phyloP scores from a whole-genome alignment of 2,113 vertebrate genomes.

The Sinocyclocheilus anophthalmus region DNA sequence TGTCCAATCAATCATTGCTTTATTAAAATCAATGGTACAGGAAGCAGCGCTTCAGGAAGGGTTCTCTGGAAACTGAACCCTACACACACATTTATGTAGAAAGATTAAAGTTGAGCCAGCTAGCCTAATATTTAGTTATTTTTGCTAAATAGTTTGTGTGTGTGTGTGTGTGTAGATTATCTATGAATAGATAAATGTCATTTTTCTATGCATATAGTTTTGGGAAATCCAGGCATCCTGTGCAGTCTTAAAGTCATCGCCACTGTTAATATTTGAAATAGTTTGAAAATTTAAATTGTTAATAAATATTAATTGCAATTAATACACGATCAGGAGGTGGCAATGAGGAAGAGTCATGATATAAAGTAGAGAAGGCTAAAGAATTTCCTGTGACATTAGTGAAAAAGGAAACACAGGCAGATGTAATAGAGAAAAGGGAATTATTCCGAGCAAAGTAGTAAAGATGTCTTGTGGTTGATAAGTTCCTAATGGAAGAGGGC shows the following conservation, averaged over 20 bases:
- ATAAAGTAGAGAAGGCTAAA: background rate
- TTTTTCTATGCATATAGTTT: background rate
- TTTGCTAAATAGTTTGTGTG: background rate
- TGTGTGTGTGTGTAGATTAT: background rate
- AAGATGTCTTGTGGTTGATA: constrained; percentile 50
- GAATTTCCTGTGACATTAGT: background rate
- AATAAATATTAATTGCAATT: background rate
- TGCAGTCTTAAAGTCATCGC: background rate
- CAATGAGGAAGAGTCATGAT: background rate
- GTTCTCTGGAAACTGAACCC: too few species aligned
- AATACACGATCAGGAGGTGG: background rate
- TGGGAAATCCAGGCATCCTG: background rate
- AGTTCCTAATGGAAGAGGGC: constrained; percentile 48
- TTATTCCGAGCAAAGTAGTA: constrained; percentile 7
- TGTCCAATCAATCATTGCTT: too few species aligned
- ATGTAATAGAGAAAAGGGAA: constrained; percentile 4
- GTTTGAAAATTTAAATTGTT: background rate
- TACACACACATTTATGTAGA: too few species aligned
- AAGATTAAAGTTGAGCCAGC: too few species aligned
- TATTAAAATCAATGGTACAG: too few species aligned
- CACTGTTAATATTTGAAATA: background rate
- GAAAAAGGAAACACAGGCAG: background rate
- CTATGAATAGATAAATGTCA: background rate
- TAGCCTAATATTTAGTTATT: too few species aligned
- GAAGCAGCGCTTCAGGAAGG: too few species aligned